Percentiles rank a stretch among this genome's conserved stretches.
These are phyloP conservation scores for Lagopus muta DNA, from an alignment of 2,113 vertebrate species.

Conservation along the genomic window DNA sequence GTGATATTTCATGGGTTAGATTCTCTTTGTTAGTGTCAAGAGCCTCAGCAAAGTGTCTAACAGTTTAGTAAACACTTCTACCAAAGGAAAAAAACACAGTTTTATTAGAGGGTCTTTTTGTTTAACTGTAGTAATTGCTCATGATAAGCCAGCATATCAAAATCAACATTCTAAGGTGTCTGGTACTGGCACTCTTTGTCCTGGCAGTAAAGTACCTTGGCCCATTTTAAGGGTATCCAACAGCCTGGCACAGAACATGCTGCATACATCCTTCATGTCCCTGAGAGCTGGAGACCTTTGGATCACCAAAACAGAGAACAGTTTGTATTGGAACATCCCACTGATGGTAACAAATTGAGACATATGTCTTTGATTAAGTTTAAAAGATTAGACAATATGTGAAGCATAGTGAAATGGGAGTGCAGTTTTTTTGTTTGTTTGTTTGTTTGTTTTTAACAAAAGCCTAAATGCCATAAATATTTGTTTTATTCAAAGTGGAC, in stretches of 20 bases:
- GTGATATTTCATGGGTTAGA: neutral
- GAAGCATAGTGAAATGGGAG: neutral
- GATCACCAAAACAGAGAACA: neutral
- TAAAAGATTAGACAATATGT: neutral
- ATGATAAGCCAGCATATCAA: neutral
- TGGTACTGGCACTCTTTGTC: accelerated
- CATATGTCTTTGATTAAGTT: neutral
- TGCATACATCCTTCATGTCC: too few relatives aligned
- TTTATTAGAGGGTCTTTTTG: neutral
- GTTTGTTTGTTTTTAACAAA: neutral
- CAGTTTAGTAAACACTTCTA: neutral
- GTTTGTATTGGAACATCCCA: neutral
- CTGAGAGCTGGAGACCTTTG: accelerated
- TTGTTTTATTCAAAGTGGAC: neutral
- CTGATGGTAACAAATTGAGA: neutral
- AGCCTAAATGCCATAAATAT: neutral
- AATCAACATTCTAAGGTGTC: neutral
- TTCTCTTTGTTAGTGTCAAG: neutral
- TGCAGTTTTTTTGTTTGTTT: neutral
- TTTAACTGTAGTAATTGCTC: neutral
- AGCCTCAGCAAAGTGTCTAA: neutral
- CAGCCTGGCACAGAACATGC: accelerated
- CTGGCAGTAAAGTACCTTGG: neutral
- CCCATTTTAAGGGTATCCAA: too few relatives aligned
- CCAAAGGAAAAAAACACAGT: neutral